These are phyloP conservation scores for Apamea sordens DNA, from an alignment of 2,888 invertebrate genomes.

Conservation along the genomic window DNA sequence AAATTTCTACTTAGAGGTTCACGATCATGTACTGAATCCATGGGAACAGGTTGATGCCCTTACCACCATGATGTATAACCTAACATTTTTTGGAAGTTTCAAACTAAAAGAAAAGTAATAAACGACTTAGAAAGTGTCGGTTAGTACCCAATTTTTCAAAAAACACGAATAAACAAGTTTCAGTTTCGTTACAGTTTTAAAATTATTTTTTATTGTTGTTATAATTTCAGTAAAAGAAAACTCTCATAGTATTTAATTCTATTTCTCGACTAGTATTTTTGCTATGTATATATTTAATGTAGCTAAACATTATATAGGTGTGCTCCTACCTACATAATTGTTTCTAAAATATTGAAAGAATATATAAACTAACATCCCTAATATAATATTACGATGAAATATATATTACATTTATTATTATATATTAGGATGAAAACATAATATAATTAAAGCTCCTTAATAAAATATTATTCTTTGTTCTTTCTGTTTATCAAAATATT, in stretches of 20 bases:
- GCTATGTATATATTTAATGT: neutral
- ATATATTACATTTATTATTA: too few relatives aligned
- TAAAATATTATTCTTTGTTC: neutral
- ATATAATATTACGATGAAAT: neutral
- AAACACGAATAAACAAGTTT: neutral
- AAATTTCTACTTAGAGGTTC: too few relatives aligned
- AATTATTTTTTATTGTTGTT: neutral
- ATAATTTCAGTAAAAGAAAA: neutral
- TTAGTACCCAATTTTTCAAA: neutral
- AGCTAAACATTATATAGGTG: neutral
- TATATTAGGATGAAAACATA: neutral
- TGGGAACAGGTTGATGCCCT: too few relatives aligned
- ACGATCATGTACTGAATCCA: too few relatives aligned
- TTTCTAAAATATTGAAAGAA: neutral
- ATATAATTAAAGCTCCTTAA: neutral
- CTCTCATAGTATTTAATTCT: neutral
- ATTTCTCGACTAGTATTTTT: neutral
- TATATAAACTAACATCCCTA: neutral
- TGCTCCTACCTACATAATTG: neutral
- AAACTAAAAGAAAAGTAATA: constrained; percentile 7
- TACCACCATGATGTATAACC: too few relatives aligned
- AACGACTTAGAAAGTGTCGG: neutral
- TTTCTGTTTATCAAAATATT: constrained; percentile 1
- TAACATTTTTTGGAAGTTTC: too few relatives aligned
- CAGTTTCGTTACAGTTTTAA: neutral